Evolutionary conservation across 2,888 invertebrate genomes (phyloP), one percentile per base, ranked within the genome.

Genomic region (Nomada flava): DNA sequence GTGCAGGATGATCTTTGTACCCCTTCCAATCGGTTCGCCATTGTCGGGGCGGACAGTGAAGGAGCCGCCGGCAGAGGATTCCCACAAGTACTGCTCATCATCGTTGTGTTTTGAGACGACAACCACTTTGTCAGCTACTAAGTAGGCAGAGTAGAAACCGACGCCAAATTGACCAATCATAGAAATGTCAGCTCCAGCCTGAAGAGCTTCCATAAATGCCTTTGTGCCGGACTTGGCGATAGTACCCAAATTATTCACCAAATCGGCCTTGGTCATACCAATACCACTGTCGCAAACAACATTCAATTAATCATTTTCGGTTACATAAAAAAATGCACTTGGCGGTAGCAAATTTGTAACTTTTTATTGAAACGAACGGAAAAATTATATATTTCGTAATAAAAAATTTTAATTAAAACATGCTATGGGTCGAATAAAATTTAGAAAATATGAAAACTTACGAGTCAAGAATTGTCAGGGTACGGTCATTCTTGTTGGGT

Each of bases 131-230:
- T 99, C 99, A 52, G 99, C 99, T 69, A 99, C 96, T 87, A 99
- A 95, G 94, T 99, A 99, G 63, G 99, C 98, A 0, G 99, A 99
- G 95, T 99, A 99, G 96, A 99, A 99, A 95, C 99, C 99, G 86
- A 99, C 99, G 96, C 99, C 99, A 94, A 99, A 99, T 95, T 99
- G 99, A 94, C 99, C 99, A 94, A 99, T 99, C 99, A 99, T 99
- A 90, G 98, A 98, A 91, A 99, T 99, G 92, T 99, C 99, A 78
- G 99, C 99, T 87, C 99, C 99, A 84, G 99, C 99, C 94, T 99
- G 98, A 72, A 99, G 95, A 75, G 99, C 99, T 94, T 99, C 99
- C 99, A 99, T 99, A 95, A 99, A 99, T 7, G 99, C 99, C 94
- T 99, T 99, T 15, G 99, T 99, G 88, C 99, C 99, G 67, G 99